Evolutionary conservation across 2,113 vertebrate species (phyloP), one percentile per base, ranked within the genome.

Genomic region (Pao palembangensis): DNA sequence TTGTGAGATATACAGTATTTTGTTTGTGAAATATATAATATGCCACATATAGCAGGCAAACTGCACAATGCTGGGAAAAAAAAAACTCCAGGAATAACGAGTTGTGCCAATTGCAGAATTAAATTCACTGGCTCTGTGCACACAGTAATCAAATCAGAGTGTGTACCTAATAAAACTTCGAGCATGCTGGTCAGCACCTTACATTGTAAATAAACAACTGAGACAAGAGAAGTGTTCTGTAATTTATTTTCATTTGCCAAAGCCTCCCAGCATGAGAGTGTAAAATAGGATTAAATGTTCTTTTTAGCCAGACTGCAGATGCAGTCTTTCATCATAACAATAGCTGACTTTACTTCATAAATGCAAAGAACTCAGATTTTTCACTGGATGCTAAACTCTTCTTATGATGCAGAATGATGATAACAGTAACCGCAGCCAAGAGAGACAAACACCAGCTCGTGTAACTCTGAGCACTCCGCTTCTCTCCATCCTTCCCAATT

Each of bases 401-500:
- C 17, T 19, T 53, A 63, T 53, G 61, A 55, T 72, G 72, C 34
- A 57, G 43, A 60, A 49, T 17, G 60, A 67, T 63, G 60, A 67
- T 63, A 60, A 55, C 18, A 16, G 64, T 44, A 53, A 55, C 61
- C 46, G 70, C 61, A 44, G 55, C 75, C 77, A 75, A 67, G 64
- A 76, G 46, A 73, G 80, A 84, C 85, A 78, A 85, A 64, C 69
- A 67, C 57, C 58, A 38, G 67, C 74, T 76, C 59, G 69, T 73
- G 62, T 64, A 68, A 25, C 25, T 28, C 69, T 62, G 68, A 72
- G 68, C 73, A 70, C 68, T 84, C 55, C 55, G 75, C 64, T 76
- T 78, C 55, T 44, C 74, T 77, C 71, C 58, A 61, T 80, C 79
- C 53, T 55, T 70, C 69, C 79, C 59, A 67, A 65, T 64, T 66